phyloP scores from a whole-genome alignment of 2,888 invertebrate genomes.

The Autographa gamma region DNA sequence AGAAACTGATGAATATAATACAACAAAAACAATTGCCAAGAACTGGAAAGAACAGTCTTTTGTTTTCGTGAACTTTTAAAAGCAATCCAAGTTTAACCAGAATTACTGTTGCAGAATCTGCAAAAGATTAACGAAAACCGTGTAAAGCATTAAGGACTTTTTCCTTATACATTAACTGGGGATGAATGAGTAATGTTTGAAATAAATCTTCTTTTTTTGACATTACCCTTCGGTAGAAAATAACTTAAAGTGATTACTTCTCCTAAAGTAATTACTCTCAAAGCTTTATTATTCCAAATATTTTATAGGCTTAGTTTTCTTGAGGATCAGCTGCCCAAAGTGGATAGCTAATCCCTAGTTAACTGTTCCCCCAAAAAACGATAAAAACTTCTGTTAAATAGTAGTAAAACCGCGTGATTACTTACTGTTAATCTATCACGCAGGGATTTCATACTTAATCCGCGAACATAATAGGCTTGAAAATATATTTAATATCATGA shows the following conservation, averaged over 20 bases:
- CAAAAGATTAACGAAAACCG: constrained; percentile 32
- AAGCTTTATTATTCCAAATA: not conserved
- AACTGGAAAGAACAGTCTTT: constrained; percentile 25
- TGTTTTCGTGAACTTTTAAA: constrained; percentile 40
- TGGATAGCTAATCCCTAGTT: too few relatives aligned
- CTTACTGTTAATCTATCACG: too few relatives aligned
- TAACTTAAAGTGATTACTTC: constrained; percentile 10
- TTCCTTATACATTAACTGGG: constrained; percentile 31
- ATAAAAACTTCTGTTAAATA: too few relatives aligned
- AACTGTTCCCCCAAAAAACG: too few relatives aligned
- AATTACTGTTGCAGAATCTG: constrained; percentile 34
- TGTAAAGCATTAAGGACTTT: constrained; percentile 30
- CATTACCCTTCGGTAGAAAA: constrained; percentile 10
- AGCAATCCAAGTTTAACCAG: constrained; percentile 44
- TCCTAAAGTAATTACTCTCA: not conserved
- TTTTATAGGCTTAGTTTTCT: not conserved
- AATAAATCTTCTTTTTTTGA: constrained; percentile 41
- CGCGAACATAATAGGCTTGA: not conserved
- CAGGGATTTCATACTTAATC: not conserved
- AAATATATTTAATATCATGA: not conserved
- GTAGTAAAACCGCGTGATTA: too few relatives aligned
- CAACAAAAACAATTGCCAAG: constrained; percentile 38
- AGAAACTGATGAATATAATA: constrained; percentile 17
- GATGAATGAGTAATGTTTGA: constrained; percentile 32
- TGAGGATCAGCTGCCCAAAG: not conserved